phyloP scores from a whole-genome alignment of 2,888 invertebrate genomes.

The Tiphia femorata region DNA sequence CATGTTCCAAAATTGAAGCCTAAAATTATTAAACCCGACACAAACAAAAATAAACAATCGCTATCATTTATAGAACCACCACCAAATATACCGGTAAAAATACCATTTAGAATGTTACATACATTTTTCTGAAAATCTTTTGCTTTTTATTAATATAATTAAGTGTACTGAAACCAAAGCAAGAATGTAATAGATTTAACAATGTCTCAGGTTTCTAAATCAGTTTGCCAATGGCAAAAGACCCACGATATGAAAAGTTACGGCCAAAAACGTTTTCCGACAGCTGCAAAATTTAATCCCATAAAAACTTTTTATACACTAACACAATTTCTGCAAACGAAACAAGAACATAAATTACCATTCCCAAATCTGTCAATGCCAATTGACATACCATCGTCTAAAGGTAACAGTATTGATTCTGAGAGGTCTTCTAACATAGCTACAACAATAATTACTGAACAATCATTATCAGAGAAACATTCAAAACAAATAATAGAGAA shows the following conservation, averaged over 20 bases:
- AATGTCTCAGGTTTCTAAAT: background rate
- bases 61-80: slow-evolving; percentile 1
- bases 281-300: background rate
- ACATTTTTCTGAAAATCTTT: no score
- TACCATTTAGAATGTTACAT: no score
- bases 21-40: background rate
- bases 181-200: background rate
- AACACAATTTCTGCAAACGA: background rate
- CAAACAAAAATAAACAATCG: background rate
- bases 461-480: no score
- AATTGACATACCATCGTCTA: no score
- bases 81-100: no score
- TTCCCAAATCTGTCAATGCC: background rate
- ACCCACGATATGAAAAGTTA: background rate
- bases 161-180: background rate
- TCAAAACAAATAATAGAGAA: no score
- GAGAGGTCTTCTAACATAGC: no score
- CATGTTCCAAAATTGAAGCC: background rate
- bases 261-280: background rate
- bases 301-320: background rate
- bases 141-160: no score
- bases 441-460: no score
- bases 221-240: background rate
- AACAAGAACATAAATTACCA: background rate
- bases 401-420: no score